Conservation (phyloP, 2,797 vertebrate species). For the Enteromius radiatus region DNA sequence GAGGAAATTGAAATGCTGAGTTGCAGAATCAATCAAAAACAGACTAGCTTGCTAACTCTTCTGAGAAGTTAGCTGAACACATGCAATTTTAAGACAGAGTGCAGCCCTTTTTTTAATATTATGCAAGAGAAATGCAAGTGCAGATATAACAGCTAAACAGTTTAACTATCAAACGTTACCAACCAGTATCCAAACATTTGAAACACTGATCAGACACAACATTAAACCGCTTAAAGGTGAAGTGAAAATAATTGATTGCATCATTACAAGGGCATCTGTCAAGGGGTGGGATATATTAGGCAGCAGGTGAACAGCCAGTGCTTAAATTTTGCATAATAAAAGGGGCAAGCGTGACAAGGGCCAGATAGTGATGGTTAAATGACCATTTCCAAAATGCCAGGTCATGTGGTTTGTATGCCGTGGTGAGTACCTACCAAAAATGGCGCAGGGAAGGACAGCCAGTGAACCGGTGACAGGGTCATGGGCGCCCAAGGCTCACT, state of each 20-base stretch:
- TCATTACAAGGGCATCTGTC: not conserved
- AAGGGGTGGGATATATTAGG: not conserved
- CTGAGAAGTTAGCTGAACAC: not conserved
- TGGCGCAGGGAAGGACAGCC: not conserved
- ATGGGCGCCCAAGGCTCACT: not conserved
- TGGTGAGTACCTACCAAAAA: conserved; percentile 5
- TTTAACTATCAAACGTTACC: not conserved
- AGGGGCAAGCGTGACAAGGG: not conserved
- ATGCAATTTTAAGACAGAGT: not conserved
- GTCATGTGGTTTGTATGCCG: not conserved
- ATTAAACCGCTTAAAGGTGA: not conserved
- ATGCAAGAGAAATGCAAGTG: not conserved
- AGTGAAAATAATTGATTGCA: not conserved
- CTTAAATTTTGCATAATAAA: not conserved
- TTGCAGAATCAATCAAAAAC: not conserved
- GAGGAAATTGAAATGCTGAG: not conserved
- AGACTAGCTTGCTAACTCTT: not conserved
- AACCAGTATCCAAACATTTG: not conserved
- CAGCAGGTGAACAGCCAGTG: not conserved
- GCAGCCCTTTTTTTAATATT: not conserved
- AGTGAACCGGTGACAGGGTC: conserved; percentile 11
- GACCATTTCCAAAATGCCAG: not conserved
- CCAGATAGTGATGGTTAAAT: not conserved
- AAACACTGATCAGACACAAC: not conserved
- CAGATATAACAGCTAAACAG: not conserved